Evolutionary conservation across 1,140 invertebrate genomes (phyloP), one percentile per base, ranked within the genome.

Genomic region (Cylas formicarius): DNA sequence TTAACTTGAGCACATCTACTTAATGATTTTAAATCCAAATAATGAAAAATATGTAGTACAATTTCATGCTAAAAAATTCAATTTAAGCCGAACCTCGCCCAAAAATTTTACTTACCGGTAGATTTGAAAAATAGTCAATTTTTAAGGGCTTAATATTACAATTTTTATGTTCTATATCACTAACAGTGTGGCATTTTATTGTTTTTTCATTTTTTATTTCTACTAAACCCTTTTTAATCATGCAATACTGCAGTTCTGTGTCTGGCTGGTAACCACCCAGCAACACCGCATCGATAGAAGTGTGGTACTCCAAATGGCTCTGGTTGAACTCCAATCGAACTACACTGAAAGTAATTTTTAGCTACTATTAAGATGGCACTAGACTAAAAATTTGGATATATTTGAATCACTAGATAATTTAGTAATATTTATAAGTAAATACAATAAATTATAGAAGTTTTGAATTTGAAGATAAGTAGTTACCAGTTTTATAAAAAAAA

Each of bases 261-360:
- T 41, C 49, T 16, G 61, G 51, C 31, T 52, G 34, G 33, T 53
- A 60, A 16, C 80, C 88, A 60, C 76, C 77, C 17, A 93, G 67
- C 48, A 84, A 66, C 8, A 93, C 78, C 38, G 84, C 87, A 71
- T 95, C 90, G 11, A 93, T 66, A 58, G 90, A 84, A n/a, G 86
- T 88, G 53, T 91, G 91, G 63, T 92, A 92, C 27, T 86, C 77
- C 13, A 90, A 70, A 37, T 76, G 66, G 26, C 71, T 76, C 57
- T 89, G 86, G 67, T 89, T 85, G 54, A 95, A 86, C 64, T 95
- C 90, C 38, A 95, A 67, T 23, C 84, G 72, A 35, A 89, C 67
- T 28, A 80, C 70, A 57, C 85, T 84, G 58, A 50, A 69, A 66
- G 28, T 34, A 55, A n/a, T n/a, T n/a, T n/a, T n/a, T n/a, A n/a